Evolutionary conservation across 2,797 vertebrate genomes (phyloP).

Genomic region (Gouania willdenowi): DNA sequence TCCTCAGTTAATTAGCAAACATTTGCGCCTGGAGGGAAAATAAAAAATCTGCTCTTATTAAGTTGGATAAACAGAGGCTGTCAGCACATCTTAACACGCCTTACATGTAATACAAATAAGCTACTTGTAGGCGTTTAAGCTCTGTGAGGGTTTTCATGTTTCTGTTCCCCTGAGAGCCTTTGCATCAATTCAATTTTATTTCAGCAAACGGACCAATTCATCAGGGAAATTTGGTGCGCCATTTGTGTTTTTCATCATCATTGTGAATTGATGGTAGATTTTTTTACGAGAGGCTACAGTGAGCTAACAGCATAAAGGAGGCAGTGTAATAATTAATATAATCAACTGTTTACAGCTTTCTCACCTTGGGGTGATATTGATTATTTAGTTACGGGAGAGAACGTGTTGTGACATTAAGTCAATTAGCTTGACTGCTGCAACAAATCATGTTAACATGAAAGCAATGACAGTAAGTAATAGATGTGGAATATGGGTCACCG

Average conservation of each 20-base stretch:
- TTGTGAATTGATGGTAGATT: conserved; percentile 28
- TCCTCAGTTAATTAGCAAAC: conserved; percentile 46
- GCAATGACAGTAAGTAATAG: not conserved
- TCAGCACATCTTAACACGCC: conserved; percentile 57
- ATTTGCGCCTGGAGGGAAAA: conserved; percentile 12
- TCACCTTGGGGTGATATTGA: conserved; percentile 12
- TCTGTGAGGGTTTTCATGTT: conserved; percentile 54
- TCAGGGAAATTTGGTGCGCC: conserved; percentile 68
- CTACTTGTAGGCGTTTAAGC: conserved; percentile 38
- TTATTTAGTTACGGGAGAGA: conserved; percentile 8
- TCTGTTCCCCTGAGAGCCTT: conserved; percentile 64
- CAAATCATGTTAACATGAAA: conserved; percentile 4
- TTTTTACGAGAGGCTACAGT: conserved; percentile 27
- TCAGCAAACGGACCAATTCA: conserved; percentile 71
- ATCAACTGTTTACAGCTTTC: conserved; percentile 27
- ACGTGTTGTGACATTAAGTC: conserved; percentile 8
- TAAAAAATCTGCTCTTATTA: conserved; percentile 27
- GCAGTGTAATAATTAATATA: conserved; percentile 6
- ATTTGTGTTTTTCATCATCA: conserved; percentile 63
- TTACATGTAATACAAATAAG: conserved; percentile 59
- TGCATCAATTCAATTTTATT: conserved; percentile 76
- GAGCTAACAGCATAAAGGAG: conserved; percentile 1
- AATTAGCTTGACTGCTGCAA: conserved; percentile 17
- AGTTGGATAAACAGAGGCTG: conserved; percentile 51
- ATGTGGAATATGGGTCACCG: too few species aligned